Percentiles rank a stretch among this genome's conserved stretches.
phyloP scores from a whole-genome alignment of 2,113 vertebrate species.

The Antechinus stuartii region DNA sequence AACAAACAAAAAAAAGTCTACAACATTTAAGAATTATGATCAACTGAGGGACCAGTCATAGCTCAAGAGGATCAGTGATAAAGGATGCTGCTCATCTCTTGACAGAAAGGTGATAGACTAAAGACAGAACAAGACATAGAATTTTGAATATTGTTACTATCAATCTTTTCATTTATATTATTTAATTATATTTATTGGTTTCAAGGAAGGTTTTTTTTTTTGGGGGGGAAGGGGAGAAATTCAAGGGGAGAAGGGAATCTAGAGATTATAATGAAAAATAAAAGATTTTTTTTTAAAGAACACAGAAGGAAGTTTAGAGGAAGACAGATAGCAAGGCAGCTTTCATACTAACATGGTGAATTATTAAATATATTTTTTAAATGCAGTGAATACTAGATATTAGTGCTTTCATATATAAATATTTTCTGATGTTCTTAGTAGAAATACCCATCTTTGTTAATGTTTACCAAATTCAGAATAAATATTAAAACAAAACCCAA shows the following conservation, averaged over 20 bases:
- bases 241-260: neutral
- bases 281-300: neutral
- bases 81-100: neutral
- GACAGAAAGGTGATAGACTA: neutral
- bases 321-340: neutral
- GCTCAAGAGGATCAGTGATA: neutral
- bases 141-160: neutral
- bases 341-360: neutral
- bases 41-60: neutral
- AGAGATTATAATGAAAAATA: neutral
- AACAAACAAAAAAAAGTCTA: neutral
- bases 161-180: neutral
- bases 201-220: neutral
- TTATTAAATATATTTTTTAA: neutral
- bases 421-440: neutral
- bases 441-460: neutral
- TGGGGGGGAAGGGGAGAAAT: neutral
- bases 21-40: neutral
- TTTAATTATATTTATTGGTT: neutral
- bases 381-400: neutral
- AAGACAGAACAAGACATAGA: neutral
- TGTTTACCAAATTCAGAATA: too few relatives aligned
- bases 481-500: neutral
- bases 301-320: neutral
- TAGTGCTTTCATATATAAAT: neutral